phyloP scores from a whole-genome alignment of 1,140 invertebrate species.

The Pogonomyrmex californicus region DNA sequence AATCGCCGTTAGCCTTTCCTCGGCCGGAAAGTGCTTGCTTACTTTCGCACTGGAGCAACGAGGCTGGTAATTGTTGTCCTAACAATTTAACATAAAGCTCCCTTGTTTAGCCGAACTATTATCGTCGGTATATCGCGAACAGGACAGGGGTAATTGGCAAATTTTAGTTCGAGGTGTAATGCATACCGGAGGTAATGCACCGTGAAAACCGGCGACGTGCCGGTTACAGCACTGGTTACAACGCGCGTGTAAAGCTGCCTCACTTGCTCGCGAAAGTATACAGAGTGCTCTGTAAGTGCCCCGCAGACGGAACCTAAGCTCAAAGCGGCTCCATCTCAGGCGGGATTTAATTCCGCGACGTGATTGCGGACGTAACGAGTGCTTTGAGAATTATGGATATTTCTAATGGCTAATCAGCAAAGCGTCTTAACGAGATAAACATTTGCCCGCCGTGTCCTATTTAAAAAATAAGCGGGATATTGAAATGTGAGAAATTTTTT shows the following conservation, averaged over 20 bases:
- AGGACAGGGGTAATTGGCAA: conserved; percentile 19
- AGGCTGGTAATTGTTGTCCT: conserved; percentile 22
- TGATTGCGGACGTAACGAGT: conserved; percentile 47
- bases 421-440: conserved; percentile 44
- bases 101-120: conserved; percentile 25
- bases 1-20: conserved; percentile 41
- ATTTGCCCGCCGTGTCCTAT: not conserved
- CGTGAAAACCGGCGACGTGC: conserved; percentile 28
- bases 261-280: conserved; percentile 35
- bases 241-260: conserved; percentile 6
- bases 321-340: conserved; percentile 41
- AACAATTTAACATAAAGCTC: conserved; percentile 46
- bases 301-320: conserved; percentile 36
- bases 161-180: conserved; percentile 50
- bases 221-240: not conserved
- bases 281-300: conserved; percentile 47
- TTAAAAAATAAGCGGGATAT: not conserved
- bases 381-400: conserved; percentile 56
- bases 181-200: conserved; percentile 18
- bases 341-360: conserved; percentile 51
- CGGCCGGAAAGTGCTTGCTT: not conserved
- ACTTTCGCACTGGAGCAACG: not conserved
- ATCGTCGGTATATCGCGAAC: conserved; percentile 20
- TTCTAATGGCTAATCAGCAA: conserved; percentile 42
- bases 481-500: not conserved